phyloP scores from a whole-genome alignment of 2,888 invertebrate species.

The Drosophila longiperda region DNA sequence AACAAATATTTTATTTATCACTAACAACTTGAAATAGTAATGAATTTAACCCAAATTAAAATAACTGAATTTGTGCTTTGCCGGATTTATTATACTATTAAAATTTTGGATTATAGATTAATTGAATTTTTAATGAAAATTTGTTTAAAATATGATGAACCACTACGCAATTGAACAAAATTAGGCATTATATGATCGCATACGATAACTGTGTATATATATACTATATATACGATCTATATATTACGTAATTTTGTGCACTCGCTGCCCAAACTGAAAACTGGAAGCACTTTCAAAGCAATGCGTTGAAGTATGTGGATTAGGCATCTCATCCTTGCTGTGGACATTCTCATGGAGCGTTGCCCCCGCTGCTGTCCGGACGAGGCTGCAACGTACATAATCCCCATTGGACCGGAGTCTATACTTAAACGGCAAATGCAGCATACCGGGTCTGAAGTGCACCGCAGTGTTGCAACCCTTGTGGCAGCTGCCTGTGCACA shows the following conservation, averaged over 20 bases:
- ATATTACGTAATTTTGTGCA: constrained; percentile 56
- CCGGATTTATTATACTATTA: constrained; percentile 46
- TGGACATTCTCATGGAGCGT: constrained; percentile 51
- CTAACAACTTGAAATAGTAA: neutral
- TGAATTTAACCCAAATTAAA: neutral
- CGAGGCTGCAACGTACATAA: constrained; percentile 43
- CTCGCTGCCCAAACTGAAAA: constrained; percentile 37
- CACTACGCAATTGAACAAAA: constrained; percentile 44
- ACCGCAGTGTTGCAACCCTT: constrained; percentile 33
- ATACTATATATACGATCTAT: constrained; percentile 14
- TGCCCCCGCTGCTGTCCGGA: constrained; percentile 66
- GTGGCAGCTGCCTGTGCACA: no score
- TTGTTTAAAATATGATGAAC: constrained; percentile 35
- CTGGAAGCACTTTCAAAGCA: neutral
- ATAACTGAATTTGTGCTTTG: neutral
- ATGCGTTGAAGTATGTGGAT: neutral
- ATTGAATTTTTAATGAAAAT: constrained; percentile 7
- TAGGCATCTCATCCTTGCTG: no score
- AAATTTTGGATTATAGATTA: neutral
- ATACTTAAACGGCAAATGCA: constrained; percentile 27
- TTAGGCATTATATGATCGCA: constrained; percentile 53
- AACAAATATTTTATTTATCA: neutral
- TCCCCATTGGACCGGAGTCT: constrained; percentile 24
- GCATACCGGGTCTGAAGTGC: constrained; percentile 58
- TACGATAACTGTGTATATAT: neutral